phyloP scores from a whole-genome alignment of 2,888 invertebrate genomes.

The Macrosoma leucophasiata region DNA sequence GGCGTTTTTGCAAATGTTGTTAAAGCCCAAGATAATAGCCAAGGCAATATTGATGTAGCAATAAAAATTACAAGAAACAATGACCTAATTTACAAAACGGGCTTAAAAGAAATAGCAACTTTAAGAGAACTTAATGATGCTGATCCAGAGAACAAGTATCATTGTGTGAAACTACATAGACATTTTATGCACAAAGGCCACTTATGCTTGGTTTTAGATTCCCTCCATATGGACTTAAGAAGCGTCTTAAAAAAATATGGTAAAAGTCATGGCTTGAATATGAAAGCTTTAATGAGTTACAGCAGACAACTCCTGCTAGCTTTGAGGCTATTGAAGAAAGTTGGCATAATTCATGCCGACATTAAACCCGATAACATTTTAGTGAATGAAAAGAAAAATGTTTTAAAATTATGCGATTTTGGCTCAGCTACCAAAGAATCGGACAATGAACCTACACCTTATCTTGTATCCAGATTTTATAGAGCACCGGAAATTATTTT shows the following conservation, averaged over 20 bases:
- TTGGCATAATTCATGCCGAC: conserved; percentile 97
- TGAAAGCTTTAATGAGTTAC: conserved; percentile 97
- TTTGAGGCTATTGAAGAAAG: conserved; percentile 92
- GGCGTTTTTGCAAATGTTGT: conserved; percentile 99
- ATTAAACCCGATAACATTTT: conserved; percentile 99
- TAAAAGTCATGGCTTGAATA: conserved; percentile 93
- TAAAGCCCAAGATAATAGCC: conserved; percentile 89
- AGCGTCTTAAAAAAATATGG: conserved; percentile 97
- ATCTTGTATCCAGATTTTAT: conserved; percentile 98
- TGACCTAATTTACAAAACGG: conserved; percentile 99
- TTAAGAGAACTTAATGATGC: conserved; percentile 94
- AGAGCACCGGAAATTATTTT: conserved; percentile 99
- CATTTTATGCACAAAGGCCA: conserved; percentile 98
- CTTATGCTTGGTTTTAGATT: conserved; percentile 98
- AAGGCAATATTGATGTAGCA: conserved; percentile 91
- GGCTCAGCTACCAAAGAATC: conserved; percentile 95
- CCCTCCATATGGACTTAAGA: conserved; percentile 93
- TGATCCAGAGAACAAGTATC: conserved; percentile 96
- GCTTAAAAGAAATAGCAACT: conserved; percentile 94
- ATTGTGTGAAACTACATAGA: conserved; percentile 90
- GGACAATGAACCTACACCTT: conserved; percentile 98
- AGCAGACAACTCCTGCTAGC: conserved; percentile 95
- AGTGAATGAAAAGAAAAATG: conserved; percentile 97
- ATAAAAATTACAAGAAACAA: conserved; percentile 99
- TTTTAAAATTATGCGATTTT: conserved; percentile 98